Percentiles rank a stretch among this genome's conserved stretches.
phyloP scores from a whole-genome alignment of 2,797 vertebrate genomes.

The Myotis daubentonii region DNA sequence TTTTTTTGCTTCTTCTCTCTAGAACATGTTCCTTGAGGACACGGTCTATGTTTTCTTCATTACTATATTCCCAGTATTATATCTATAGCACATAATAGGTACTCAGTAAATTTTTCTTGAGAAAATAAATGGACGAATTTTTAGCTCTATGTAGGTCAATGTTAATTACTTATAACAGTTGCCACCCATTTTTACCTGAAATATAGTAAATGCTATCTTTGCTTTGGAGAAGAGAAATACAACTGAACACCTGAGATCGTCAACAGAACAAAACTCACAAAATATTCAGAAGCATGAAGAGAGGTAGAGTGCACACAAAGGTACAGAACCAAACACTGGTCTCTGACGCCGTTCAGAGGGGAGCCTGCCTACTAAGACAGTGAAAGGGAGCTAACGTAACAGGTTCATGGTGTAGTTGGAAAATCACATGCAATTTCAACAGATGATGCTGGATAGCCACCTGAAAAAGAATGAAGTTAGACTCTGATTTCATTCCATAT shows the following conservation, averaged over 20 bases:
- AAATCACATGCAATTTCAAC: neutral
- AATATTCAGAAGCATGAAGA: constrained; percentile 46
- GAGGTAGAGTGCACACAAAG: neutral
- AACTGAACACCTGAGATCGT: neutral
- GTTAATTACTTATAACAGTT: constrained; percentile 22
- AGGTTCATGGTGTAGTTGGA: neutral
- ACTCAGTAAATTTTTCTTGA: neutral
- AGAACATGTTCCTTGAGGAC: neutral
- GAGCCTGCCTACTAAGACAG: constrained; percentile 17
- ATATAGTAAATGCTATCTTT: neutral
- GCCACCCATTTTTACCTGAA: constrained; percentile 5
- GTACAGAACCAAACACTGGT: neutral
- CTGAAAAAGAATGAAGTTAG: constrained; percentile 1
- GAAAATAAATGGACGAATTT: neutral
- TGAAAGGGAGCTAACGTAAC: neutral
- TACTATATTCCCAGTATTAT: neutral
- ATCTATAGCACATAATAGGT: neutral
- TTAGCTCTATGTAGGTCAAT: neutral
- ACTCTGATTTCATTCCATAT: neutral
- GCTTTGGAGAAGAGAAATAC: neutral
- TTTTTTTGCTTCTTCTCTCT: neutral
- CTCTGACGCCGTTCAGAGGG: neutral
- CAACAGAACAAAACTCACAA: neutral
- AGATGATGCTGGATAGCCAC: neutral
- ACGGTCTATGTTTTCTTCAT: neutral